These are phyloP conservation scores for Jordanella pulchra DNA, from an alignment of 2,797 vertebrate species.

Conservation along the genomic window DNA sequence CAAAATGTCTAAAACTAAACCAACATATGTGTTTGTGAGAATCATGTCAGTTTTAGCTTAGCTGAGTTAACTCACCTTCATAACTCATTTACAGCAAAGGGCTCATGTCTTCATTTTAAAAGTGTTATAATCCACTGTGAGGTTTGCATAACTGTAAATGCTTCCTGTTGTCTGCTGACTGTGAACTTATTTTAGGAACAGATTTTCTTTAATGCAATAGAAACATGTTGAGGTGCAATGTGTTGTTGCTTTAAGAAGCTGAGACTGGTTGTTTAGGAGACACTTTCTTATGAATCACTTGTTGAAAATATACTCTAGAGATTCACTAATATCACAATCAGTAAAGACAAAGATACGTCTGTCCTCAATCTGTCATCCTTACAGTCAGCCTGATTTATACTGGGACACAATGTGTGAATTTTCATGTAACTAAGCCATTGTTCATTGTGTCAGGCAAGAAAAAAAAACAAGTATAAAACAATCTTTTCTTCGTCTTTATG, in stretches of 20 bases:
- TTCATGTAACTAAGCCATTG: not conserved
- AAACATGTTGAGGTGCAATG: too few species aligned
- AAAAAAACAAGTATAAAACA: not conserved
- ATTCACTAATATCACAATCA: not conserved
- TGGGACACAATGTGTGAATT: not conserved
- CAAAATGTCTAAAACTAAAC: not conserved
- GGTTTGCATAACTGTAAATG: not conserved
- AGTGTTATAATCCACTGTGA: not conserved
- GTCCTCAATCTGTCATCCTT: not conserved
- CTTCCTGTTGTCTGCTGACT: not conserved
- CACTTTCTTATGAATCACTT: not conserved
- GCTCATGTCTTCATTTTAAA: not conserved
- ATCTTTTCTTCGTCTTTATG: not conserved
- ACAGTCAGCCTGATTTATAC: not conserved
- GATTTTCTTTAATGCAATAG: not conserved
- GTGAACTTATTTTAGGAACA: not conserved
- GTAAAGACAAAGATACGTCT: not conserved
- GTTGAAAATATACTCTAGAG: not conserved
- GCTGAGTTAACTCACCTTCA: not conserved
- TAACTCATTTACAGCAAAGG: not conserved
- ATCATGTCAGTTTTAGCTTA: not conserved
- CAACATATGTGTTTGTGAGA: not conserved
- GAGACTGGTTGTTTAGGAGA: not conserved
- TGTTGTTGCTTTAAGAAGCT: not conserved
- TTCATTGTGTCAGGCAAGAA: not conserved